Conservation (phyloP, 2,113 vertebrate genomes). For the Falcunculus frontatus region DNA sequence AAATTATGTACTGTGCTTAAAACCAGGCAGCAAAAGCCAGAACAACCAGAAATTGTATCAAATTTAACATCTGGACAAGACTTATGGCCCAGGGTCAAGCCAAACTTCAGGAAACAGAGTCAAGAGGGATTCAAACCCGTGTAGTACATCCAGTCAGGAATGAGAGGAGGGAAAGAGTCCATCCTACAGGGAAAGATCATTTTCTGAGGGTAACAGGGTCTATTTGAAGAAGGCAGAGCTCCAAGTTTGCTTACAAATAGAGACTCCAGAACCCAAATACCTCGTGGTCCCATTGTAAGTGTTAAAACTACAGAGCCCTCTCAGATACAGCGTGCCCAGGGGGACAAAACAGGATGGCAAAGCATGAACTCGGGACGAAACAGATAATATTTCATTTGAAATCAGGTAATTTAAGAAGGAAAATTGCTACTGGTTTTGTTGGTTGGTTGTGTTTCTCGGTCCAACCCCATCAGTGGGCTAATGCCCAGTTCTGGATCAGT, state of each 20-base stretch:
- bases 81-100: neutral
- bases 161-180: neutral
- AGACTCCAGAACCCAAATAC: neutral
- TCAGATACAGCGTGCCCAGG: neutral
- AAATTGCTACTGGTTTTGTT: rapidly evolving
- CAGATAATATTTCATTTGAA: neutral
- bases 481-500: neutral
- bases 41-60: neutral
- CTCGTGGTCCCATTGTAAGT: rapidly evolving
- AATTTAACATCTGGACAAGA: neutral
- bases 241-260: neutral
- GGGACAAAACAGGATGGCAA: neutral
- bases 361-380: neutral
- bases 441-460: neutral
- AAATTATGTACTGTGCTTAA: neutral
- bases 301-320: neutral
- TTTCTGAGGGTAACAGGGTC: neutral
- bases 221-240: neutral
- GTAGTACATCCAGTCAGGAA: neutral
- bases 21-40: neutral
- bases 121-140: neutral
- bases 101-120: neutral
- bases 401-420: neutral
- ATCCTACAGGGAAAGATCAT: neutral
- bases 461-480: neutral